A percentile compares a stretch with the other conserved stretches of the same genome.
Conservation (phyloP, 1,140 invertebrate species). For the Akabosia matsudoensis region DNA sequence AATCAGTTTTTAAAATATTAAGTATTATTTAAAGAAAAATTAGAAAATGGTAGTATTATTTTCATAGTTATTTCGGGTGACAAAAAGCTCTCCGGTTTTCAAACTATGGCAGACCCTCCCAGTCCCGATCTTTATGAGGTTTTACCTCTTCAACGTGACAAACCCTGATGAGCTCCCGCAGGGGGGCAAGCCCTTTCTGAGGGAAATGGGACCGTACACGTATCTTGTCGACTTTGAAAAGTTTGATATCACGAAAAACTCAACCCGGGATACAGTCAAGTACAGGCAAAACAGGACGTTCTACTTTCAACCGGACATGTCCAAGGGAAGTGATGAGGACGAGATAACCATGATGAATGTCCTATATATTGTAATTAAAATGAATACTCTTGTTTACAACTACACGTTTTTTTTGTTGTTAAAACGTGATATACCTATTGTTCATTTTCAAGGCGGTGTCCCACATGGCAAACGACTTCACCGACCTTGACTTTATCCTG, state of each 20-base stretch:
- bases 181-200: conserved; percentile 14
- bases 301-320: conserved; percentile 30
- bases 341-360: conserved; percentile 35
- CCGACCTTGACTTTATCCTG: conserved; percentile 1
- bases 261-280: conserved; percentile 23
- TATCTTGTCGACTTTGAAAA: conserved; percentile 31
- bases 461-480: conserved; percentile 28
- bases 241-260: conserved; percentile 26
- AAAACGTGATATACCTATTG: too few relatives aligned
- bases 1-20: too few relatives aligned
- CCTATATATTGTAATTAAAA: conserved; percentile 31
- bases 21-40: too few relatives aligned
- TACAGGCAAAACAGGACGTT: conserved; percentile 11
- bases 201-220: conserved; percentile 34
- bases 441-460: conserved; percentile 27
- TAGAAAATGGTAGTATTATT: too few relatives aligned
- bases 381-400: not conserved
- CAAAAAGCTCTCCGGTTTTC: conserved; percentile 4
- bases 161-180: conserved; percentile 21
- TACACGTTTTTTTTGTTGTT: not conserved
- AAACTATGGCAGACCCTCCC: not conserved
- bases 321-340: conserved; percentile 26
- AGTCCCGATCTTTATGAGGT: conserved; percentile 23
- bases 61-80: not conserved
- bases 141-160: conserved; percentile 40